Base-by-base conservation (phyloP, 37 sponge, comb jelly and placozoan species). In the Aplysina aerophoba region DNA sequence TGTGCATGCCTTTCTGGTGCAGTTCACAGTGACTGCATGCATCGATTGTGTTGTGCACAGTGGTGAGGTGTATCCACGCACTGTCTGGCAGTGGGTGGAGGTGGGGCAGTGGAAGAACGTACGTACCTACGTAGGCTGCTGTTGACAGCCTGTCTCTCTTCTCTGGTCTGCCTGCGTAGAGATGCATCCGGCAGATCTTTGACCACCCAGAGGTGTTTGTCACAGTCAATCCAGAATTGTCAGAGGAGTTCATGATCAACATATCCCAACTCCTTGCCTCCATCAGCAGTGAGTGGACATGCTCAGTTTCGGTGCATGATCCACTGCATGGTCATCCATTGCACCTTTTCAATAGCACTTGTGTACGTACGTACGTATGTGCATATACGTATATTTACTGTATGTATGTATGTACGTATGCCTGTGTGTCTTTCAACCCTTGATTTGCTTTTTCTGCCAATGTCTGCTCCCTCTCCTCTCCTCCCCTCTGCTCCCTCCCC, bases 171-270 rank as follows among this genome's bases (percentile, higher is more conserved):
- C 34, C 31, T 38, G 15, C 37, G 12, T 59, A 92, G 90, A 85
- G 78, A 0, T 96, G 97, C 74, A 77, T 96, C 55, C 41, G 16
- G 4, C 95, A 94, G 82, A 90, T 88, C 54, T 96, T 89, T 79
- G 95, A 96, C 81, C 68, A 28, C 8, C 55, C 21, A 17, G 88
- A 90, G 22, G 85, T 94, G 38, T 58, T 80, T 35, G 97, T 96
- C 19, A 67, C 88, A 0, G 88, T 86, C 74, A 94, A 92, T 59
- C 68, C 57, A 58, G 22, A 40, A 22, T 83, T 96, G 62, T 54
- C 54, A 4, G 91, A 92, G 8, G 95, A 94, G 72, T 90, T 96
- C 63, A 33, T 66, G 24, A 2, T 80, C 37, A 89, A 78, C 81
- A 77, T 96, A 4, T 15, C 59, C 13, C 27, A 22, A 54, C 78